Evolutionary conservation across 2,888 invertebrate genomes (phyloP).

Genomic region (Galerucella calmariensis): DNA sequence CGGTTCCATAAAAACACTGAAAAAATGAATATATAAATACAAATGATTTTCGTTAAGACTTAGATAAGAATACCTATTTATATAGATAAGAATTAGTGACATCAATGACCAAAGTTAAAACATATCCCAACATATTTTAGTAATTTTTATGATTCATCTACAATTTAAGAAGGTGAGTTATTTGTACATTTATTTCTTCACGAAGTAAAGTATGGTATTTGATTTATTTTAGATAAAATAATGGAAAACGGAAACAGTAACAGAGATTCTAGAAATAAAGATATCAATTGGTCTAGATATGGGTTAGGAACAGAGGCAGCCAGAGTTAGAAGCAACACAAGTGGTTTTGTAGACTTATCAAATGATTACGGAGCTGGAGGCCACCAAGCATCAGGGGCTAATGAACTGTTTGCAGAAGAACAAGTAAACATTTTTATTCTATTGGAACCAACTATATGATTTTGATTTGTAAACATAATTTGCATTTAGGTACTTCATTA

Average conservation of each 20-base stretch:
- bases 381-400: slow-evolving; percentile 86
- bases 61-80: slow-evolving; percentile 26
- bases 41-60: slow-evolving; percentile 24
- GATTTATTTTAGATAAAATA: slow-evolving; percentile 11
- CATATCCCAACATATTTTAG: slow-evolving; percentile 37
- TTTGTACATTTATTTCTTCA: slow-evolving; percentile 13
- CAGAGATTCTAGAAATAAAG: slow-evolving; percentile 53
- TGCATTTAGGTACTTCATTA: slow-evolving; percentile 3
- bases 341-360: slow-evolving; percentile 80
- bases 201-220: slow-evolving; percentile 16
- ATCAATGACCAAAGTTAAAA: slow-evolving; percentile 33
- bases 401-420: slow-evolving; percentile 92
- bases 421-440: slow-evolving; percentile 70
- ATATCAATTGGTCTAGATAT: slow-evolving; percentile 70
- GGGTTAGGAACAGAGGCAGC: slow-evolving; percentile 67
- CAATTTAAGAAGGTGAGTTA: slow-evolving; percentile 29
- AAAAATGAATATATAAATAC: slow-evolving; percentile 19
- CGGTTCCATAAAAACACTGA: not conserved
- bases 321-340: slow-evolving; percentile 72
- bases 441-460: slow-evolving; percentile 18
- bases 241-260: slow-evolving; percentile 49
- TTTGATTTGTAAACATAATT: not conserved
- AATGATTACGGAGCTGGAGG: slow-evolving; percentile 83
- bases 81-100: slow-evolving; percentile 27
- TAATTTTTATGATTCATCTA: slow-evolving; percentile 37